Conservation (phyloP, 2,113 vertebrate genomes). For the Procavia capensis region DNA sequence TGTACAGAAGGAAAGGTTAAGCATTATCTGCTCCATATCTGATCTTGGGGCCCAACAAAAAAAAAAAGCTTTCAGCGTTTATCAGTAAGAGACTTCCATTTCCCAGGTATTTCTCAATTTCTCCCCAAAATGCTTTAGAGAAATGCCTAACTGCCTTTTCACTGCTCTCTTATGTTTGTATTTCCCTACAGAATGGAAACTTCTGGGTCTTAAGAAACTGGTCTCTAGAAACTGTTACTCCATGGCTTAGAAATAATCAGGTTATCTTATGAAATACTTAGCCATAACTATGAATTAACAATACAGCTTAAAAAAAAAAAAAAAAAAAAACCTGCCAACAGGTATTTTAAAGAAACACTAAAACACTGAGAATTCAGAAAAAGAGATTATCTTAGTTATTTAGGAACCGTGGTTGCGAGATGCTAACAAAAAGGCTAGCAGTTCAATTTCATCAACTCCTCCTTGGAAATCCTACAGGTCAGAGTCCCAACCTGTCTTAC, state of each 20-base stretch:
- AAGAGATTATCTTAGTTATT: background rate
- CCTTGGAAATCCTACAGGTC: no score
- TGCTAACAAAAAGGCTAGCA: no score
- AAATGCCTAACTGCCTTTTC: background rate
- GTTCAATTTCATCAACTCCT: no score
- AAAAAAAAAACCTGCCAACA: background rate
- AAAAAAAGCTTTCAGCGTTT: background rate
- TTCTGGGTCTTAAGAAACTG: background rate
- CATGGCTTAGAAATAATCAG: background rate
- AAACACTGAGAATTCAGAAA: conserved; percentile 27
- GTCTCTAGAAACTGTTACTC: background rate
- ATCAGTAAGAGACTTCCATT: background rate
- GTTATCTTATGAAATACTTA: background rate
- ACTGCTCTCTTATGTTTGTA: background rate
- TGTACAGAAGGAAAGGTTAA: background rate
- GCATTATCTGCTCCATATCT: background rate
- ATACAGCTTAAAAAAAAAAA: background rate
- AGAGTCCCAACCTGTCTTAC: no score
- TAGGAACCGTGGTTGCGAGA: no score
- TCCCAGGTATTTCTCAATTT: background rate
- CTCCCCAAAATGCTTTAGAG: background rate
- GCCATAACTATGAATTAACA: background rate
- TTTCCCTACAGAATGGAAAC: background rate
- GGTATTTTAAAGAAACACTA: background rate
- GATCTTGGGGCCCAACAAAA: background rate